Evolutionary conservation across 2,113 vertebrate species (phyloP), one percentile per base, ranked within the genome.

Genomic region (Entelurus aequoreus): DNA sequence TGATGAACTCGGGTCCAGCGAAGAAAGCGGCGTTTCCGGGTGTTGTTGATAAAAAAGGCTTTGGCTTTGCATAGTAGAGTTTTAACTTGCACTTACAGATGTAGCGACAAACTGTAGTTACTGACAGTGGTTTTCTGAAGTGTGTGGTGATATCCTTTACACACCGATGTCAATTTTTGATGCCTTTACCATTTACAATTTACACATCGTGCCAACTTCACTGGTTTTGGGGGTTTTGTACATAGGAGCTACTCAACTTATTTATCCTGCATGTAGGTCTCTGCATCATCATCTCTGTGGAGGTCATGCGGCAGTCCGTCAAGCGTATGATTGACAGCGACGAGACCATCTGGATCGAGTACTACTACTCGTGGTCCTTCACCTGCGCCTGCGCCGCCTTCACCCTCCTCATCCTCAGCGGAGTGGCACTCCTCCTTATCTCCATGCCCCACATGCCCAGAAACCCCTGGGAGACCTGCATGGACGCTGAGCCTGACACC

Each of bases 401-500:
- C 36, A 87, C 91, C 50, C 88, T 99, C 69, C 94, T 99, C 76
- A 94, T 98, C 80, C 81, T 97, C 55, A 94, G 93, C 0, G 95
- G 96, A 19, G 84, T 90, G 0, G 75, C 82, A 19, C 93, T 99
- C 21, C 93, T 99, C 37, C 89, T 99, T 57, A 93, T 98, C 75
- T 96, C 97, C 1, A 92, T 99, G 90, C 97, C 96, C 0, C 94
- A 93, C 55, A 97, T 99, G 93, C 97, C 97, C n/a, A 93, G 90
- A 73, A 96, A 99, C 84, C 96, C 97, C 36, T 99, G 97, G 97
- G 96, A 99, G 87, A 93, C 92, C 62, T 99, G 97, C 90, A 97
- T 98, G 96, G 97, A 99, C 0, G 95, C 95, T 0, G 95, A 97
- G 16, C 94, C 94, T 0, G 95, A 98, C 62, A 72, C 85, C 63